Conservation (phyloP, 1,140 invertebrate genomes). For the Caenorhabditis inopinata region DNA sequence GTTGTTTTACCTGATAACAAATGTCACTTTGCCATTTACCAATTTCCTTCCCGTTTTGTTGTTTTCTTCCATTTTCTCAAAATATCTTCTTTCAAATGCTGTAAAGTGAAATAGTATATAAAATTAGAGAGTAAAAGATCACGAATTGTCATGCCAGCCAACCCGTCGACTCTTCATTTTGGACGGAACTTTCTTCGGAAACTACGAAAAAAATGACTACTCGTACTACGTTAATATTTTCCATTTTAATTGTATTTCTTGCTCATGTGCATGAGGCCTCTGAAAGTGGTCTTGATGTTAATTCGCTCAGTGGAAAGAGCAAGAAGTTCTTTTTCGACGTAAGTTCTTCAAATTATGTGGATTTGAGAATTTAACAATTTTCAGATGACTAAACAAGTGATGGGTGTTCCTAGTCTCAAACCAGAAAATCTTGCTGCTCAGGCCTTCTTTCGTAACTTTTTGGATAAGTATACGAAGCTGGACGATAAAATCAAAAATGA, state of each 20-base stretch:
- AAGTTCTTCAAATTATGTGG: not conserved
- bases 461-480: slow-evolving; percentile 40
- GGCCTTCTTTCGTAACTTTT: slow-evolving; percentile 26
- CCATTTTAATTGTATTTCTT: not conserved
- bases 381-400: slow-evolving; percentile 43
- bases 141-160: not conserved
- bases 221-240: not conserved
- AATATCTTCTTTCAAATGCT: not conserved
- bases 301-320: slow-evolving; percentile 14
- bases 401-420: slow-evolving; percentile 38
- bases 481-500: slow-evolving; percentile 36
- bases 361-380: not conserved
- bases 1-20: not conserved
- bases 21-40: not conserved
- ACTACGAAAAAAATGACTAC: not conserved
- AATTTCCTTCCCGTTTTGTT: not conserved
- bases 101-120: slow-evolving; percentile 13
- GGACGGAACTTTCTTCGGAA: not conserved
- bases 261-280: not conserved
- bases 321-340: slow-evolving; percentile 45
- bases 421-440: slow-evolving; percentile 44
- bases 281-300: slow-evolving; percentile 29
- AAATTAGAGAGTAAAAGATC: not conserved
- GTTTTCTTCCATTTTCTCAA: not conserved
- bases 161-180: not conserved